Percentiles rank a stretch among this genome's conserved stretches.
Conservation (phyloP, 2,888 invertebrate genomes). For the Glaucopsyche alexis region DNA sequence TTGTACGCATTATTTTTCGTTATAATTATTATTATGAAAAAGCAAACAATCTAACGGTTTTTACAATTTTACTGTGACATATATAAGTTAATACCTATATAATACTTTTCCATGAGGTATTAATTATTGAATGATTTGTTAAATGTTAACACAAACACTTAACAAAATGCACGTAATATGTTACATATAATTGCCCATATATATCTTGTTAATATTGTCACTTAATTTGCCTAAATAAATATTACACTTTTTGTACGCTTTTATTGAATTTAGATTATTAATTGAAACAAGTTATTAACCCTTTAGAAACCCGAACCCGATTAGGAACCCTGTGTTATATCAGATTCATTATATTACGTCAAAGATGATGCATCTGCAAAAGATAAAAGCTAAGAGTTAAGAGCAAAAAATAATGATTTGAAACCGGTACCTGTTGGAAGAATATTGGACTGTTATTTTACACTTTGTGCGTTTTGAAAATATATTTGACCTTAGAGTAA, state of each 20-base stretch:
- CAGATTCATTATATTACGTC: neutral
- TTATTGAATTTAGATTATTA: conserved; percentile 1
- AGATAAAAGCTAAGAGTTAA: neutral
- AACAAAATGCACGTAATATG: neutral
- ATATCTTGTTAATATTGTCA: neutral
- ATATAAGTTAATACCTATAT: too few relatives aligned
- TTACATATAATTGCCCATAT: neutral
- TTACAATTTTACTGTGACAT: too few relatives aligned
- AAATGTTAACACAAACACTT: neutral
- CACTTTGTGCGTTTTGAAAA: neutral
- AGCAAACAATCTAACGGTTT: too few relatives aligned
- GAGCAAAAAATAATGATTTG: neutral
- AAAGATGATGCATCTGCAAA: neutral
- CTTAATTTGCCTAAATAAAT: neutral
- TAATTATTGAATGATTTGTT: neutral
- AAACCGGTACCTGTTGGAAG: neutral
- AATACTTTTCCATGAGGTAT: too few relatives aligned
- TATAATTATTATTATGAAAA: too few relatives aligned
- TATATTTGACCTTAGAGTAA: neutral
- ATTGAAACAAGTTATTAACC: conserved; percentile 5
- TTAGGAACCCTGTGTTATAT: neutral
- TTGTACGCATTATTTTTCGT: too few relatives aligned
- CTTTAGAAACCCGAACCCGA: too few relatives aligned
- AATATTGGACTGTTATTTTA: neutral
- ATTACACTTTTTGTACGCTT: neutral